A percentile compares a stretch with the other conserved stretches of the same genome.
phyloP scores from a whole-genome alignment of 2,888 invertebrate species.

The Diaperis boleti region DNA sequence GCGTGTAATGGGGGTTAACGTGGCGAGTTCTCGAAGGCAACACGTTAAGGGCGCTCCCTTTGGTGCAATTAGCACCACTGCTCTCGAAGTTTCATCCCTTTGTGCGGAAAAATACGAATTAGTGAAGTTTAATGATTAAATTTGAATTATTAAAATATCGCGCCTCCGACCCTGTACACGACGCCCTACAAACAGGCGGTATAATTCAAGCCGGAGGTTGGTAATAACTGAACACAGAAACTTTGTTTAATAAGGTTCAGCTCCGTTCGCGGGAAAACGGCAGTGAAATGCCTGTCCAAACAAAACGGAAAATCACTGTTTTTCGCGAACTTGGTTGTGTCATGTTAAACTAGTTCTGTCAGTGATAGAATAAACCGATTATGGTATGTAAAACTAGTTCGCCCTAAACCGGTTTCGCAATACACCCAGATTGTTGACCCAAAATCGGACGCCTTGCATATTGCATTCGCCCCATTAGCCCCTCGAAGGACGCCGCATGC shows the following conservation, averaged over 20 bases:
- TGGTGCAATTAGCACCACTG: slow-evolving; percentile 39
- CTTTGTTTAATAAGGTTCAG: no score
- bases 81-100: slow-evolving; percentile 35
- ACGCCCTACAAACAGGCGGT: not conserved
- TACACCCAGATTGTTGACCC: no score
- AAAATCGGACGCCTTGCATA: no score
- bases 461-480: no score
- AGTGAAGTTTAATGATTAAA: slow-evolving; percentile 36
- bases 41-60: slow-evolving; percentile 39
- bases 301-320: no score
- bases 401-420: no score
- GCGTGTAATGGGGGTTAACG: slow-evolving; percentile 27
- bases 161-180: not conserved
- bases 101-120: slow-evolving; percentile 30
- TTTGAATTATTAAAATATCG: slow-evolving; percentile 24
- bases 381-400: no score
- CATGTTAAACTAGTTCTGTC: no score
- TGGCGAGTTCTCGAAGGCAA: slow-evolving; percentile 29
- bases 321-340: no score
- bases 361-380: no score
- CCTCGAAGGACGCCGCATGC: not conserved
- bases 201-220: not conserved
- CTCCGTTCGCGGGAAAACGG: no score
- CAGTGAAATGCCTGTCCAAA: no score
- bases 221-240: not conserved